Base-by-base conservation (phyloP, 2,888 invertebrate species). In the Coelopa pilipes region DNA sequence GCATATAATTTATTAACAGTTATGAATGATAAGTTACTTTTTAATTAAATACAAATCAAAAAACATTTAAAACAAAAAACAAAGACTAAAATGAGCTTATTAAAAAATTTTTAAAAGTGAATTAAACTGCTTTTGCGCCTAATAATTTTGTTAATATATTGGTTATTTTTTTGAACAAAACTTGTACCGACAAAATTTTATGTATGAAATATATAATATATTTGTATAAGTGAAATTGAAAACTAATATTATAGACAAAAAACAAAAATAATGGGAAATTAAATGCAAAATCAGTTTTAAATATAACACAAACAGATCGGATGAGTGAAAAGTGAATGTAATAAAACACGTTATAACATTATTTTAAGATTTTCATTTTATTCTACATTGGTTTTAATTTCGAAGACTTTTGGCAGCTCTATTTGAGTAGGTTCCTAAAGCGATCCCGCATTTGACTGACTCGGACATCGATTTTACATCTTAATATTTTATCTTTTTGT, bases 11-110 rank as follows among this genome's bases (percentile, higher is more conserved):
- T 34, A 34, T 34, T 34, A 4, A 34, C 34, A 34, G 34, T 34
- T 34, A 34, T 34, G 7, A 34, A 4, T 34, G 34, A 34, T 34
- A 62, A 34, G n/a, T 11, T 34, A 62, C 34, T 62, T 62, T 34
- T 17, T 57, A 17, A 15, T 24, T 34, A 34, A n/a, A 57, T 34
- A 24, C n/a, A 62, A 62, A 34, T 62, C 62, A 15, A 15, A 62
- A 60, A 62, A 24, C 21, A 2, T 34, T 4, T 11, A 57, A 57
- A 11, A 17, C 11, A n/a, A 62, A 21, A 62, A 34, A 62, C 24
- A n/a, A 62, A 62, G 62, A 62, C 62, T 62, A 34, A 34, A 62
- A 34, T 62, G 62, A 62, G 62, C 62, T 62, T 62, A 62, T 34
- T 34, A 34, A 2, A 34, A 34, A 62, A 34, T 60, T 5, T 15